Conservation (phyloP, 2,888 invertebrate species). For the Flabesymbios commensalis region DNA sequence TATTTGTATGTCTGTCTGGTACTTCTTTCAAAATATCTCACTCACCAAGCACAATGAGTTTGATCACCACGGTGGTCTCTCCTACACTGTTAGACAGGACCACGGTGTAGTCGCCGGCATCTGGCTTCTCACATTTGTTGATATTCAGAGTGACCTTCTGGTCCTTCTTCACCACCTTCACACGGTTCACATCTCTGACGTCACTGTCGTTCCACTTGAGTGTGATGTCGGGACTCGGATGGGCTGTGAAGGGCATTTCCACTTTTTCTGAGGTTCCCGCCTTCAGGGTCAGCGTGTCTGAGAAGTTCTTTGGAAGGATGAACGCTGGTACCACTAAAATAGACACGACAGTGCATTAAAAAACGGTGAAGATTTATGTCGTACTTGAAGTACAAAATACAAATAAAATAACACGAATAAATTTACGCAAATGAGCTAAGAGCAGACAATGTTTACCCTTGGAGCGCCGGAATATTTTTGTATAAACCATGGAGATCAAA, state of each 20-base stretch:
- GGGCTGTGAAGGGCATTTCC: constrained; percentile 36
- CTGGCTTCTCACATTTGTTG: constrained; percentile 26
- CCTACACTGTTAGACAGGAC: constrained; percentile 39
- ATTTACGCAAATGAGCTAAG: too few relatives aligned
- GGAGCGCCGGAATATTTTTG: too few relatives aligned
- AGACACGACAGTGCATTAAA: background rate
- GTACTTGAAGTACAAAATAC: too few relatives aligned
- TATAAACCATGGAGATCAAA: too few relatives aligned
- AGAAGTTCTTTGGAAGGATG: constrained; percentile 30
- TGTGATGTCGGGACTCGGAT: constrained; percentile 31
- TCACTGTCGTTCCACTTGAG: constrained; percentile 29
- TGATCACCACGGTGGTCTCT: constrained; percentile 50
- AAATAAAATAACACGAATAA: too few relatives aligned
- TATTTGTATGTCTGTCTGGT: too few relatives aligned
- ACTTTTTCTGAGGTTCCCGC: constrained; percentile 32
- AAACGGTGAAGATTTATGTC: too few relatives aligned
- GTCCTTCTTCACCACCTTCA: constrained; percentile 6
- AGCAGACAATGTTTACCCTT: too few relatives aligned
- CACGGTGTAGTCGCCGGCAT: constrained; percentile 35
- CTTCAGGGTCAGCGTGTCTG: constrained; percentile 33
- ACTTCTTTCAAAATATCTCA: too few relatives aligned
- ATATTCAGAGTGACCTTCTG: constrained; percentile 20
- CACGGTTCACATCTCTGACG: constrained; percentile 26
- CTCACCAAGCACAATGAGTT: constrained; percentile 64
- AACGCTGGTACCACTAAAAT: constrained; percentile 33